These are phyloP conservation scores for Egretta garzetta DNA, from an alignment of 2,113 vertebrate genomes.

Conservation along the genomic window DNA sequence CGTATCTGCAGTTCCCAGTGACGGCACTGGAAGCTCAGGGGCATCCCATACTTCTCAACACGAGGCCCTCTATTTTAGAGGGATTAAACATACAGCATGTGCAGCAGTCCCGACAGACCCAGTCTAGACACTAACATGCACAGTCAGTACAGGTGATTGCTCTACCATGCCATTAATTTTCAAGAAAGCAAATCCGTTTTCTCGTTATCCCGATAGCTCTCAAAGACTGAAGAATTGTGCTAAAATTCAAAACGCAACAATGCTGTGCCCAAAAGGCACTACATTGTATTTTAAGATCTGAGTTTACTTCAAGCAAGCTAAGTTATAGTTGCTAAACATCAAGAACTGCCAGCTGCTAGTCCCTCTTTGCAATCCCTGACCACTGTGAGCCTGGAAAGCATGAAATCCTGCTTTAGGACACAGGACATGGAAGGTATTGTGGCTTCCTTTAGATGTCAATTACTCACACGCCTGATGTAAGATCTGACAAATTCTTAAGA, in stretches of 20 bases:
- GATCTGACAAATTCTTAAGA: neutral
- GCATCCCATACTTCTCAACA: neutral
- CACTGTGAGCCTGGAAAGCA: neutral
- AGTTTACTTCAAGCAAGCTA: neutral
- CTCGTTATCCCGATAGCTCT: neutral
- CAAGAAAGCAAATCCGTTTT: neutral
- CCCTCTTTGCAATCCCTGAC: neutral
- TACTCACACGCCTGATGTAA: neutral
- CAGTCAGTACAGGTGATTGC: neutral
- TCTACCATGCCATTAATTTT: neutral
- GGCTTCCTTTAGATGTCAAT: neutral
- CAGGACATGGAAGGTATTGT: neutral
- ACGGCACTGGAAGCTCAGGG: neutral
- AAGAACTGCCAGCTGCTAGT: neutral
- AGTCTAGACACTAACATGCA: neutral
- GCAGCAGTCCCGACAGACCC: neutral
- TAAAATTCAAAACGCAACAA: neutral
- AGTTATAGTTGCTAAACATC: neutral
- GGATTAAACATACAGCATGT: neutral
- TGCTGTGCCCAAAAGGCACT: neutral
- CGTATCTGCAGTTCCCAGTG: neutral
- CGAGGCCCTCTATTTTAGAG: neutral
- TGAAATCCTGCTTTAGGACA: neutral
- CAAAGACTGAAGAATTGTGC: neutral
- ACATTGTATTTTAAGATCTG: neutral